phyloP scores from a whole-genome alignment of 2,797 vertebrate genomes.

The Aldrovandia affinis region DNA sequence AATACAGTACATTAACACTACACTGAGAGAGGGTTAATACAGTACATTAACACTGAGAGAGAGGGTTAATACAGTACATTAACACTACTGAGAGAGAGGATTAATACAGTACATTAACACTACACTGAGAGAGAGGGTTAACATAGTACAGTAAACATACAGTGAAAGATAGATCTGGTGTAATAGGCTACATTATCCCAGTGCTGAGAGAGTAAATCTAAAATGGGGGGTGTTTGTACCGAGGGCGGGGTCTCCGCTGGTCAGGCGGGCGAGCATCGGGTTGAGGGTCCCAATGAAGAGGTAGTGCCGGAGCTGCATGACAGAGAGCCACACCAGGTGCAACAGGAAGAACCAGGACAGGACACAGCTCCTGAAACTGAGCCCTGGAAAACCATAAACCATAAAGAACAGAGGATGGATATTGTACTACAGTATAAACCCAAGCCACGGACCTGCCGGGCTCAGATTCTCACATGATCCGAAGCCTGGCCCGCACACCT shows the following conservation, averaged over 20 bases:
- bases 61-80: no score
- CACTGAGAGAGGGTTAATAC: background rate
- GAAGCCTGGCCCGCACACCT: no score
- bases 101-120: background rate
- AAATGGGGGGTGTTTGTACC: slow-evolving; percentile 53
- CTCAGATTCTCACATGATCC: no score
- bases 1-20: background rate
- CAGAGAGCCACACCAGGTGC: slow-evolving; percentile 85
- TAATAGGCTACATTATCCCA: no score
- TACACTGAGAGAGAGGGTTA: background rate
- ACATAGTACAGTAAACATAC: background rate
- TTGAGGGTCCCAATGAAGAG: slow-evolving; percentile 93
- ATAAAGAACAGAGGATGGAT: background rate
- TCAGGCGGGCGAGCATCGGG: slow-evolving; percentile 77
- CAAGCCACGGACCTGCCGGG: no score
- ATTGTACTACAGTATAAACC: background rate
- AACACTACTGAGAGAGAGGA: no score
- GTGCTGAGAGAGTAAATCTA: background rate
- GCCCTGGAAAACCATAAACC: slow-evolving; percentile 37
- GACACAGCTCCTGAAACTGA: slow-evolving; percentile 71
- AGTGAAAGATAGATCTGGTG: no score
- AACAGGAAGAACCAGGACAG: slow-evolving; percentile 79
- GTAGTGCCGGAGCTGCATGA: slow-evolving; percentile 89
- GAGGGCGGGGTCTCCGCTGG: slow-evolving; percentile 55
- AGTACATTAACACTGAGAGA: no score